phyloP scores from a whole-genome alignment of 2,888 invertebrate species.

The Perizoma affinitatum region DNA sequence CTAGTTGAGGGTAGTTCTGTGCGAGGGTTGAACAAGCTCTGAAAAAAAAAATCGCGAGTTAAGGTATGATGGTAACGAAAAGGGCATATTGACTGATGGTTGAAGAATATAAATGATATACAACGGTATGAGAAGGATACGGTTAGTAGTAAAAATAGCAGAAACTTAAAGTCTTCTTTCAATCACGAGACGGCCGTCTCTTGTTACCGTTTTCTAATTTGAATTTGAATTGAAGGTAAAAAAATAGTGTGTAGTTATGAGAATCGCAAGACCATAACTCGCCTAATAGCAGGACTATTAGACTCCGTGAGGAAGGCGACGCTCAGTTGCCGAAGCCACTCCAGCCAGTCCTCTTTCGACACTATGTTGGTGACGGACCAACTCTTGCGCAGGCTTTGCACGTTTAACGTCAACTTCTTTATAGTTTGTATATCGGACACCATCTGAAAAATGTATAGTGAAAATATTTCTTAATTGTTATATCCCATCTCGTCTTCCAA shows the following conservation, averaged over 20 bases:
- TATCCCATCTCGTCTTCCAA: too few species aligned
- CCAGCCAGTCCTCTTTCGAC: constrained; percentile 99
- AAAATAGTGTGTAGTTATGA: constrained; percentile 3
- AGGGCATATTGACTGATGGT: too few species aligned
- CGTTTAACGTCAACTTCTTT: constrained; percentile 91
- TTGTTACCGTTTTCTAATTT: too few species aligned
- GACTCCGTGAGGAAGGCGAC: constrained; percentile 97
- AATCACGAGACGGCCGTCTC: too few species aligned
- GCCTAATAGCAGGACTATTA: constrained; percentile 95
- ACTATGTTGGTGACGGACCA: constrained; percentile 95
- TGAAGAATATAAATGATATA: background rate
- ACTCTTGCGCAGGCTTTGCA: constrained; percentile 92
- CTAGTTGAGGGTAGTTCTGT: constrained; percentile 96
- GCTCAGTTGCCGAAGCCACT: constrained; percentile 96
- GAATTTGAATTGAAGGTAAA: background rate
- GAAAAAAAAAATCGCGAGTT: constrained; percentile 24
- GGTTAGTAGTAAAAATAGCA: too few species aligned
- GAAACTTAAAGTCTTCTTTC: too few species aligned
- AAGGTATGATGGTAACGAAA: too few species aligned
- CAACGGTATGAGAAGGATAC: background rate
- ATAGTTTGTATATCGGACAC: constrained; percentile 85
- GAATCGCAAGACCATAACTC: constrained; percentile 37
- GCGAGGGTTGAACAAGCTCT: constrained; percentile 96
- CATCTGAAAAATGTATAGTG: constrained; percentile 50
- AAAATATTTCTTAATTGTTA: background rate